These are phyloP conservation scores for Ephydatia muelleri DNA, from an alignment of 37 sponge, comb jelly and placozoan species.

Conservation along the genomic window DNA sequence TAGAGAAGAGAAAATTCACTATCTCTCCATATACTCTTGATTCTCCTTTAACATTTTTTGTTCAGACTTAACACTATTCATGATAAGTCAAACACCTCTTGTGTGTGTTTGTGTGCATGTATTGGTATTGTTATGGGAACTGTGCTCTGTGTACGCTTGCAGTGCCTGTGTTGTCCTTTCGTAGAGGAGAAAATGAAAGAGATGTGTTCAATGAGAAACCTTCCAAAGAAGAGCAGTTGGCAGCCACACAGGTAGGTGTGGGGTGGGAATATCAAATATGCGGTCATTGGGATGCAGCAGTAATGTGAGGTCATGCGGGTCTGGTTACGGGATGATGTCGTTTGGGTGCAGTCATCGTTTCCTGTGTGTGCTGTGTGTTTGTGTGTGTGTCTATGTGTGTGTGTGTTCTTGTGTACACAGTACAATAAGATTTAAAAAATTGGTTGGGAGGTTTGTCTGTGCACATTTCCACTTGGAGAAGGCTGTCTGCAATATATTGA, in stretches of 20 bases:
- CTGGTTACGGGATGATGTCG: too few relatives aligned
- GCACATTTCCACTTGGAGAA: too few relatives aligned
- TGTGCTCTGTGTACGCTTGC: too few relatives aligned
- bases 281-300: too few relatives aligned
- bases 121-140: background rate
- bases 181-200: constrained; percentile 78
- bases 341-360: background rate
- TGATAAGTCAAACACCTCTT: background rate
- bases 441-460: too few relatives aligned
- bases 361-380: background rate
- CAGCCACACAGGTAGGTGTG: constrained; percentile 63
- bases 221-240: constrained; percentile 91
- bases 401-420: background rate
- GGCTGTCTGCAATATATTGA: too few relatives aligned
- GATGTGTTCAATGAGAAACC: constrained; percentile 98
- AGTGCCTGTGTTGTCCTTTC: background rate
- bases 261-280: too few relatives aligned
- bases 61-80: too few relatives aligned
- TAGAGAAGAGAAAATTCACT: too few relatives aligned
- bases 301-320: background rate
- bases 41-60: too few relatives aligned
- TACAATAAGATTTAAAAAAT: too few relatives aligned
- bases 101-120: background rate
- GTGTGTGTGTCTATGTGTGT: background rate
- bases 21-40: too few relatives aligned